Evolutionary conservation across 1,140 invertebrate genomes (phyloP).

Genomic region (Cotesia glomerata): DNA sequence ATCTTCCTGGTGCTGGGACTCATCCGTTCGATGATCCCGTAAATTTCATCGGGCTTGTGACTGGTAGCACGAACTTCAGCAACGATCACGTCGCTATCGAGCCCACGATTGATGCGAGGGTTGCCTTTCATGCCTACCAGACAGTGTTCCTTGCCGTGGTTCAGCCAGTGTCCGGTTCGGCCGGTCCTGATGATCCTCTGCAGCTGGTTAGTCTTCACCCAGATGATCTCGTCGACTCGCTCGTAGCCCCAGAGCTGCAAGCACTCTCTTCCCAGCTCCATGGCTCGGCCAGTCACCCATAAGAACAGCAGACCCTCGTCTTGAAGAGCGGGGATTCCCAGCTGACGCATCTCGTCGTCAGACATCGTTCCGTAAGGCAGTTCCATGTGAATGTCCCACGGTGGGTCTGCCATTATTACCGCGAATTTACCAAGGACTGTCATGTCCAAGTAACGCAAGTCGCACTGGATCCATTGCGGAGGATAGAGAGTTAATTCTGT

Average conservation of each 20-base stretch:
- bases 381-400: conserved; percentile 99
- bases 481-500: conserved; percentile 74
- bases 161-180: conserved; percentile 96
- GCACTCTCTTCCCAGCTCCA: conserved; percentile 95
- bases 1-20: conserved; percentile 95
- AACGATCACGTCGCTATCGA: conserved; percentile 98
- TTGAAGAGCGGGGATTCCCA: conserved; percentile 78
- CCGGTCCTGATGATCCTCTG: conserved; percentile 97
- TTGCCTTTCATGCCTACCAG: conserved; percentile 96
- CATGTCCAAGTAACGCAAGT: conserved; percentile 94
- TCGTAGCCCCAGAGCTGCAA: conserved; percentile 95
- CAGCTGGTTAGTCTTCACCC: conserved; percentile 98
- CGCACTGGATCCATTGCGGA: conserved; percentile 97
- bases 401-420: conserved; percentile 95
- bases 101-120: conserved; percentile 87
- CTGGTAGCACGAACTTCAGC: conserved; percentile 96
- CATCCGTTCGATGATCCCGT: conserved; percentile 87
- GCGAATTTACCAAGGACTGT: conserved; percentile 92
- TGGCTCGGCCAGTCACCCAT: conserved; percentile 97
- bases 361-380: conserved; percentile 99
- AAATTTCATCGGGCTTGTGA: conserved; percentile 98
- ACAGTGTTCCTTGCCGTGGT: conserved; percentile 99
- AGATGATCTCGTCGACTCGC: conserved; percentile 95
- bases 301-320: conserved; percentile 96
- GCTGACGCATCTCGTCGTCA: conserved; percentile 96